Conservation (phyloP, 1,140 invertebrate genomes). For the Halesus radiatus region DNA sequence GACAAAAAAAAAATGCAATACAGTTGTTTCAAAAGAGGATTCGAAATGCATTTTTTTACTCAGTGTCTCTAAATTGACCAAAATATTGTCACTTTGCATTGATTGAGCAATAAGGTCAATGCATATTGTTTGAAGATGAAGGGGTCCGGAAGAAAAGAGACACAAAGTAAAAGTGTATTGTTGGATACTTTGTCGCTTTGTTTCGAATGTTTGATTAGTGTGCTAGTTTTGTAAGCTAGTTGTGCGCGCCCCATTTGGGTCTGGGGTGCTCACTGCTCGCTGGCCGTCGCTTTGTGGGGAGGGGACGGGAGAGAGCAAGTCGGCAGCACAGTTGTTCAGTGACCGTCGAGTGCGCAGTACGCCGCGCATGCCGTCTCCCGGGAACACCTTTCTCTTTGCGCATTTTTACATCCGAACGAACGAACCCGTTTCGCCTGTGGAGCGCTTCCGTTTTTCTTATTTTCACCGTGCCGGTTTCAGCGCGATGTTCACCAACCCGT, state of each 20-base stretch:
- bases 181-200: background rate
- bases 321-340: conserved; percentile 29
- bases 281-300: background rate
- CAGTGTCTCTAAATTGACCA: background rate
- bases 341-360: conserved; percentile 41
- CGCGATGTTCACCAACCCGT: conserved; percentile 15
- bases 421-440: background rate
- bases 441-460: conserved; percentile 25
- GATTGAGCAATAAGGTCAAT: conserved; percentile 27
- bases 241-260: background rate
- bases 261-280: conserved; percentile 24
- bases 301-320: background rate
- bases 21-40: too few species aligned
- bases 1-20: too few species aligned
- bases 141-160: background rate
- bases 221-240: background rate
- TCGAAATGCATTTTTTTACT: too few species aligned
- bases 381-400: conserved; percentile 29
- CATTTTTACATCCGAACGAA: conserved; percentile 5
- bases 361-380: conserved; percentile 12
- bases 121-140: background rate
- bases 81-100: conserved; percentile 17
- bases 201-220: background rate
- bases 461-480: conserved; percentile 18
- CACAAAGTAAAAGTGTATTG: background rate